phyloP scores from a whole-genome alignment of 1,140 invertebrate genomes.

The Trichonephila clavipes region DNA sequence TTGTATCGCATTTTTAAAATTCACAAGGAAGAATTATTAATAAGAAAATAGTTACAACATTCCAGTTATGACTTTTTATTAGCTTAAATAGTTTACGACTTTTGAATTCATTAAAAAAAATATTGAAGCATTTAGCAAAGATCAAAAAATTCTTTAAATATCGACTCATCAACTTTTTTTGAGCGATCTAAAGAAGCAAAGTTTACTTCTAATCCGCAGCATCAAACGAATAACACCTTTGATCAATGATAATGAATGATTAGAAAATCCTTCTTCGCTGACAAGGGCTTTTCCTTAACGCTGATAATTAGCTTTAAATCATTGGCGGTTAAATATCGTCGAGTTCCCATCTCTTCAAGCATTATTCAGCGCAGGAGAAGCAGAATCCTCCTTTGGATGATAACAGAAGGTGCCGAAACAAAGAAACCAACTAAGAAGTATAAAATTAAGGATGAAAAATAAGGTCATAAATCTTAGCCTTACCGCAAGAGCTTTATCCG shows the following conservation, averaged over 20 bases:
- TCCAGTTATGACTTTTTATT: too few relatives aligned
- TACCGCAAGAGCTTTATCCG: constrained; percentile 64
- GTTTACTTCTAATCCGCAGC: constrained; percentile 16
- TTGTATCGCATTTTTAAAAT: too few relatives aligned
- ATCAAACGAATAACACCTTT: constrained; percentile 52
- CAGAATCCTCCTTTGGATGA: constrained; percentile 21
- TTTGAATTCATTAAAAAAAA: not conserved
- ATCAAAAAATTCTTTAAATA: not conserved
- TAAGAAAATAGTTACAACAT: too few relatives aligned
- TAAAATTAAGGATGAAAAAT: constrained; percentile 75
- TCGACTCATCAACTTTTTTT: not conserved
- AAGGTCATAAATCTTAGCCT: constrained; percentile 62
- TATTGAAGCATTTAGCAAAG: not conserved
- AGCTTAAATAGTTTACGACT: not conserved
- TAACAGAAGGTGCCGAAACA: constrained; percentile 63
- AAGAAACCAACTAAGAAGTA: constrained; percentile 70
- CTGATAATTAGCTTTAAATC: constrained; percentile 75
- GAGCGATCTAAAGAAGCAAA: too few relatives aligned
- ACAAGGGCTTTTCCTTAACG: constrained; percentile 49
- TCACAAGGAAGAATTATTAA: too few relatives aligned
- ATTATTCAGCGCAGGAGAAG: constrained; percentile 37
- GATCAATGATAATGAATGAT: constrained; percentile 64
- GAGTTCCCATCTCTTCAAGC: constrained; percentile 24
- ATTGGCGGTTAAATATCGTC: constrained; percentile 65
- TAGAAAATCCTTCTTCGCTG: constrained; percentile 45